Evolutionary conservation across 2,888 invertebrate genomes (phyloP).

Genomic region (Drosophila anomalata): DNA sequence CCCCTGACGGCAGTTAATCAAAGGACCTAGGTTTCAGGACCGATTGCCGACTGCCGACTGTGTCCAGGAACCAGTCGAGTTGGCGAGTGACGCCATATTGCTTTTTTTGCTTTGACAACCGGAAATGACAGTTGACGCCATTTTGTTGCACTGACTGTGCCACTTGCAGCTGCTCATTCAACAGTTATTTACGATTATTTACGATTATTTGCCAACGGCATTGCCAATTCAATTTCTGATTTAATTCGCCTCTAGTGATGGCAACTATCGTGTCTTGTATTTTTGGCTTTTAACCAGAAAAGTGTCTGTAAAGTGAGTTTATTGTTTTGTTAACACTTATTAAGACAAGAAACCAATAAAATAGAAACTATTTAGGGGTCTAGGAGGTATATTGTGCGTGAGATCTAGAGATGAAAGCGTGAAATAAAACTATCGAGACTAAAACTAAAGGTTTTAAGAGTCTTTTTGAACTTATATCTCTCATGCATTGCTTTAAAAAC

Average conservation of each 20-base stretch:
- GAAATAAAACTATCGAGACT: neutral
- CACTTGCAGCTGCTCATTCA: slow-evolving; percentile 14
- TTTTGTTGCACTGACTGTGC: slow-evolving; percentile 39
- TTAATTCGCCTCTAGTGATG: no score
- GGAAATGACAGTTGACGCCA: slow-evolving; percentile 62
- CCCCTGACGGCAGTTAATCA: slow-evolving; percentile 43
- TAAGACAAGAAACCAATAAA: no score
- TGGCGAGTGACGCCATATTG: slow-evolving; percentile 27
- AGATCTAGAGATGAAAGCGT: neutral
- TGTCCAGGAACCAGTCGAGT: neutral
- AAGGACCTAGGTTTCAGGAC: slow-evolving; percentile 8
- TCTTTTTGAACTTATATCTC: no score
- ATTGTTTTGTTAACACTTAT: no score
- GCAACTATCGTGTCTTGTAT: no score
- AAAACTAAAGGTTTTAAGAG: no score
- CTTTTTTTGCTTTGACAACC: slow-evolving; percentile 42
- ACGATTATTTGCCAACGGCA: slow-evolving; percentile 23
- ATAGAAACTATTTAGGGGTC: no score
- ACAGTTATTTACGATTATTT: slow-evolving; percentile 32
- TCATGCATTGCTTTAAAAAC: no score
- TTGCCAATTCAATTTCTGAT: neutral
- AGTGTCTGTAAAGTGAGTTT: no score
- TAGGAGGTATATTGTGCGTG: neutral
- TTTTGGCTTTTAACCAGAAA: no score
- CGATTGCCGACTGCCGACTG: neutral